Conservation (phyloP, 2,113 vertebrate genomes). For the Xiphophorus couchianus region DNA sequence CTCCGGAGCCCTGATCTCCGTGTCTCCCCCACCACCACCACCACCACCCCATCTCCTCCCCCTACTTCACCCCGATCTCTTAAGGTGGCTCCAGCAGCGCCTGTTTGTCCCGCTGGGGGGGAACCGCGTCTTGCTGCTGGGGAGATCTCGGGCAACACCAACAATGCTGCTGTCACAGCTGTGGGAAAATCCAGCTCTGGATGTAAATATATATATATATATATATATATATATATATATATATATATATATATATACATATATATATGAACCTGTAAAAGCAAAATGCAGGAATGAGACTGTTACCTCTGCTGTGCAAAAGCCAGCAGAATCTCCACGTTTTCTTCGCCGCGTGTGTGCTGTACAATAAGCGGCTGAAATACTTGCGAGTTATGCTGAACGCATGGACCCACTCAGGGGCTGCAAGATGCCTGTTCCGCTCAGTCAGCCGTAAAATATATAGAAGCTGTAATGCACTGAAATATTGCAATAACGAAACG, state of each 20-base stretch:
- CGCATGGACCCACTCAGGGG: neutral
- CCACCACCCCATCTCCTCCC: neutral
- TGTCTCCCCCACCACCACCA: slow-evolving; percentile 15
- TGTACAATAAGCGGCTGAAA: too few species aligned
- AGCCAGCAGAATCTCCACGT: neutral
- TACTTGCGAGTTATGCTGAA: neutral
- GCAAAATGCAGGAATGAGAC: neutral
- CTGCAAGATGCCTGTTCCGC: neutral
- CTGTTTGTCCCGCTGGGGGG: slow-evolving; percentile 72
- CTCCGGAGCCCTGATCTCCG: slow-evolving; percentile 72
- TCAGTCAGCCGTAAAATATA: neutral
- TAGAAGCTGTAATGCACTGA: neutral
- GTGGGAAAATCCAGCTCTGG: slow-evolving; percentile 14
- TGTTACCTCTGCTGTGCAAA: neutral
- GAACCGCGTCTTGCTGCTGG: neutral
- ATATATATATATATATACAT: neutral
- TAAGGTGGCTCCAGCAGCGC: slow-evolving; percentile 69
- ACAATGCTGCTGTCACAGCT: slow-evolving; percentile 30
- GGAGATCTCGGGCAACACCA: slow-evolving; percentile 20
- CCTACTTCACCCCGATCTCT: slow-evolving; percentile 38
- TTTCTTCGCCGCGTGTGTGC: neutral
- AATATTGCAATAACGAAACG: neutral
- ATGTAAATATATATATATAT: neutral
- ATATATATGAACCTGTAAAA: neutral
- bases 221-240: neutral